These are phyloP conservation scores for Eristalis intricaria DNA, from an alignment of 2,888 invertebrate genomes.

Conservation along the genomic window DNA sequence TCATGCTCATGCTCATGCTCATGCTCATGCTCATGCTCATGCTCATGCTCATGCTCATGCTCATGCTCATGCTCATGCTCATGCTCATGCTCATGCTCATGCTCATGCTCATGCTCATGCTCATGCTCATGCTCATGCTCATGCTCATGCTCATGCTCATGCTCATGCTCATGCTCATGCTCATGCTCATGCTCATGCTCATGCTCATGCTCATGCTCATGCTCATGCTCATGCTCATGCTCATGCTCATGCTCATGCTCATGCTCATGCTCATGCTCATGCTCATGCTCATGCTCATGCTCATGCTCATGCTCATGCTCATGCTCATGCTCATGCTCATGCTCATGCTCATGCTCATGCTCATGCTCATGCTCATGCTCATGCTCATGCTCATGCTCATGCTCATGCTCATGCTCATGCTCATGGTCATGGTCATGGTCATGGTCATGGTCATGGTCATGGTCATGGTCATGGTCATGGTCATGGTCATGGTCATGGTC, in stretches of 20 bases:
- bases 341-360: neutral
- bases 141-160: neutral
- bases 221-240: too few species aligned
- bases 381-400: neutral
- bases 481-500: neutral
- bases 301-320: too few species aligned
- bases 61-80: neutral
- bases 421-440: neutral
- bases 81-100: neutral
- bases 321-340: too few species aligned
- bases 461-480: neutral
- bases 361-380: neutral
- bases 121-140: neutral
- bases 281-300: too few species aligned
- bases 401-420: neutral
- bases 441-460: neutral
- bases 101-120: neutral
- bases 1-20: neutral
- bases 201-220: too few species aligned
- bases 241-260: too few species aligned
- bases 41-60: neutral
- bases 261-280: too few species aligned
- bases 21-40: neutral
- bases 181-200: neutral
- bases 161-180: neutral